Conservation (phyloP, 2,113 vertebrate species). For the Amazona guildingii region DNA sequence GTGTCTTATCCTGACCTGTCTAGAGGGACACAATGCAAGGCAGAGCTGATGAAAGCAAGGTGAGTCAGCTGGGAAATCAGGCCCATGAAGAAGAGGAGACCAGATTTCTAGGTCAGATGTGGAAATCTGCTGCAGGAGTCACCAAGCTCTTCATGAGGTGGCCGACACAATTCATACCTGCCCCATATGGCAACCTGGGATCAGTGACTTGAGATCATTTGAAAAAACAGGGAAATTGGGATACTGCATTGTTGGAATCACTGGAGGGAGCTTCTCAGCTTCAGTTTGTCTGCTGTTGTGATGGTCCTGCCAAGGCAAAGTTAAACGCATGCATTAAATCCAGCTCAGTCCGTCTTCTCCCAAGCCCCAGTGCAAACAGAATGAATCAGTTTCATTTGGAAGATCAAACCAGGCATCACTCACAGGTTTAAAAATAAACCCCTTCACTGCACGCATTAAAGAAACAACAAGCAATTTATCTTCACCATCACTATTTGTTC, state of each 20-base stretch:
- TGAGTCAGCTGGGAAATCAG: background rate
- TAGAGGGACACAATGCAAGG: rapidly evolving
- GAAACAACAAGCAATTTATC: constrained; percentile 21
- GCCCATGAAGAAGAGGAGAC: background rate
- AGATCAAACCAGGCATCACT: constrained; percentile 16
- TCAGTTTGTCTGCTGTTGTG: background rate
- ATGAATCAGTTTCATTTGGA: constrained; percentile 39
- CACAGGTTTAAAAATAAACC: constrained; percentile 28
- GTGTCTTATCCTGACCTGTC: background rate
- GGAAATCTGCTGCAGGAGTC: background rate
- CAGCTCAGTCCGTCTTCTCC: background rate
- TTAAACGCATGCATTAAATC: background rate
- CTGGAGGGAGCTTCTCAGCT: background rate
- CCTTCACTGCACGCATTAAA: background rate
- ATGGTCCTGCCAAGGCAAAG: background rate
- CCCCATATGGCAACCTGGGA: background rate
- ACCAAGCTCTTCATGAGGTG: rapidly evolving
- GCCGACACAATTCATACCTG: rapidly evolving
- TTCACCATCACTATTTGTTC: background rate
- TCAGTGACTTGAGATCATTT: rapidly evolving
- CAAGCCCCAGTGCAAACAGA: background rate
- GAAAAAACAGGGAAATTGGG: background rate
- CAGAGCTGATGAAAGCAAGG: background rate
- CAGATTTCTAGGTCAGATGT: background rate
- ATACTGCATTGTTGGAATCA: background rate